Evolutionary conservation across 2,797 vertebrate genomes (phyloP).

Genomic region (Vespertilio murinus): DNA sequence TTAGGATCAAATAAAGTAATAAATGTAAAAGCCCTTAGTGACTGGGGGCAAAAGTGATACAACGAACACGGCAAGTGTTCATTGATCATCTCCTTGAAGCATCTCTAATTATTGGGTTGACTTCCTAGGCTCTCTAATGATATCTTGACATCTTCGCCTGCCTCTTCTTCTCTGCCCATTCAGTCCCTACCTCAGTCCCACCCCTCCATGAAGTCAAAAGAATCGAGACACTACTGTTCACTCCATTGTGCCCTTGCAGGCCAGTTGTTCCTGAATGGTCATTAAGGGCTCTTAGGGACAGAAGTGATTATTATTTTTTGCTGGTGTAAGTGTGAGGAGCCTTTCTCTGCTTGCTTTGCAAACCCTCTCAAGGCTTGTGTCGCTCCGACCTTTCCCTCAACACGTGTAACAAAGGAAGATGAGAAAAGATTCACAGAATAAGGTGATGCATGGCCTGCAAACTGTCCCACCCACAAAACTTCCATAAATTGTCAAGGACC

Average conservation of each 20-base stretch:
- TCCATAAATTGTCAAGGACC: not conserved
- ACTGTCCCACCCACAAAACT: not conserved
- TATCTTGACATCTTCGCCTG: not conserved
- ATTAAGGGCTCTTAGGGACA: not conserved
- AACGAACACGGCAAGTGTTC: not conserved
- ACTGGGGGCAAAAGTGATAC: not conserved
- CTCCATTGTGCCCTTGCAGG: not conserved
- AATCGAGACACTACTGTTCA: not conserved
- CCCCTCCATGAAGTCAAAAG: not conserved
- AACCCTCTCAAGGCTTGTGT: not conserved
- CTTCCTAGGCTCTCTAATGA: not conserved
- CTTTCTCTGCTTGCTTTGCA: not conserved
- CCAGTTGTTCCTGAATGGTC: not conserved
- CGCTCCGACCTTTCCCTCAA: not conserved
- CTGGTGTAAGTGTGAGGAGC: not conserved
- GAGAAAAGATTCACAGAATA: not conserved
- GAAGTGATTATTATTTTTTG: not conserved
- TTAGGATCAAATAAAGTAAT: conserved; percentile 25
- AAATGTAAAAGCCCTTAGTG: not conserved
- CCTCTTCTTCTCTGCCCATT: not conserved
- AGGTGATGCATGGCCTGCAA: not conserved
- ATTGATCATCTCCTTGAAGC: not conserved
- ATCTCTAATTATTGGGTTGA: not conserved
- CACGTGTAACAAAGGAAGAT: not conserved
- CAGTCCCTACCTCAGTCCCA: not conserved